Conservation (phyloP, 30 jellyfish, hydroid and myxozoan species). For the Mastigias papua region DNA sequence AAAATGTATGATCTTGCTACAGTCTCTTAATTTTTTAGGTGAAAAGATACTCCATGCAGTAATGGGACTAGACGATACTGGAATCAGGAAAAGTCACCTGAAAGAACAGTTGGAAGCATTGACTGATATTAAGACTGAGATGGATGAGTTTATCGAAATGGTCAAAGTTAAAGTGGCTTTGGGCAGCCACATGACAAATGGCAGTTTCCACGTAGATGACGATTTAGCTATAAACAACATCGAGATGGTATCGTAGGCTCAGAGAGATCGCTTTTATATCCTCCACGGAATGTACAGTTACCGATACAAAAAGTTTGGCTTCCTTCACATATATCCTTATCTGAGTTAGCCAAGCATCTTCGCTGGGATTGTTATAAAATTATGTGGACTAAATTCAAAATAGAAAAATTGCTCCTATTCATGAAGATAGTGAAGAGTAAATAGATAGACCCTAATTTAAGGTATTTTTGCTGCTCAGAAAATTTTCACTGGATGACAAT, state of each 20-base stretch:
- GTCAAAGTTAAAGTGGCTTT: slow-evolving; percentile 51
- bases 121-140: slow-evolving; percentile 36
- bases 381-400: too few relatives aligned
- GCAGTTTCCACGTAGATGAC: slow-evolving; percentile 36
- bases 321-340: too few relatives aligned
- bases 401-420: too few relatives aligned
- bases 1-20: too few relatives aligned
- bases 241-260: slow-evolving; percentile 31
- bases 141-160: slow-evolving; percentile 42
- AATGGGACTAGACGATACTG: background rate
- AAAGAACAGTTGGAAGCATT: slow-evolving; percentile 22
- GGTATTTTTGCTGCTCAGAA: too few relatives aligned
- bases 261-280: background rate
- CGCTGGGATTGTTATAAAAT: too few relatives aligned
- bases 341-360: too few relatives aligned
- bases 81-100: background rate
- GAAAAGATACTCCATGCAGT: background rate
- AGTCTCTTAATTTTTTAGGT: too few relatives aligned
- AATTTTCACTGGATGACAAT: too few relatives aligned
- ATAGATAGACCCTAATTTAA: too few relatives aligned
- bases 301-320: too few relatives aligned
- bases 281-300: background rate
- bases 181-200: slow-evolving; percentile 13
- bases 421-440: too few relatives aligned
- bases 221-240: slow-evolving; percentile 70